These are phyloP conservation scores for Cettia cetti DNA, from an alignment of 2,113 vertebrate species.

Conservation along the genomic window DNA sequence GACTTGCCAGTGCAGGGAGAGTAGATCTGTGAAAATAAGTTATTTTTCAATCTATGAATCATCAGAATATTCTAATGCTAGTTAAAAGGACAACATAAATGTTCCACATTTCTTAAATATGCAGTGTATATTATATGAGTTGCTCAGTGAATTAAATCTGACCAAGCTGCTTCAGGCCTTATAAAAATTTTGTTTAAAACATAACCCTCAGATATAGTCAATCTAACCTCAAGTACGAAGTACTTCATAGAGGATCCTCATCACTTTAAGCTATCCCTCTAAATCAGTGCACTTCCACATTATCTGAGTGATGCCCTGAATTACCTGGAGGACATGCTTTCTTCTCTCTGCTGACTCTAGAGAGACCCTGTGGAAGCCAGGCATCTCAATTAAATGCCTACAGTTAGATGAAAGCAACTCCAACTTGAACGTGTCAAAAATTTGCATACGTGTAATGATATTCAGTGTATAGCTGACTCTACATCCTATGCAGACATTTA, in stretches of 20 bases:
- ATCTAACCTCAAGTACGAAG: background rate
- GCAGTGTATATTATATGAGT: background rate
- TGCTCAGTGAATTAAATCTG: background rate
- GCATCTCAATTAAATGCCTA: background rate
- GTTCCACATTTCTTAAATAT: constrained; percentile 9
- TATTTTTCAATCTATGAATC: background rate
- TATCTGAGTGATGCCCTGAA: background rate
- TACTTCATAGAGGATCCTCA: background rate
- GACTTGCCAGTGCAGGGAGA: background rate
- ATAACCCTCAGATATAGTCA: background rate
- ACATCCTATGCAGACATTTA: background rate
- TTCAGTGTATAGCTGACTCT: background rate
- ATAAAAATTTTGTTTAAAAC: background rate
- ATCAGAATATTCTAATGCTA: background rate
- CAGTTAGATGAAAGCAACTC: background rate
- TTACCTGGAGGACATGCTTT: constrained; percentile 7
- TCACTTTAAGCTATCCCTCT: background rate
- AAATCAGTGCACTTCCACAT: background rate
- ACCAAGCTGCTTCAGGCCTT: background rate
- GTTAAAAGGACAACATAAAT: background rate
- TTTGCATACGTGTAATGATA: background rate
- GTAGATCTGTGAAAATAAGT: background rate
- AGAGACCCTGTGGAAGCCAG: background rate
- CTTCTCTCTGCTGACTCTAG: background rate
- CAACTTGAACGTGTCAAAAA: background rate